Evolutionary conservation across 2,888 invertebrate species (phyloP).

Genomic region (Apantesis nais): DNA sequence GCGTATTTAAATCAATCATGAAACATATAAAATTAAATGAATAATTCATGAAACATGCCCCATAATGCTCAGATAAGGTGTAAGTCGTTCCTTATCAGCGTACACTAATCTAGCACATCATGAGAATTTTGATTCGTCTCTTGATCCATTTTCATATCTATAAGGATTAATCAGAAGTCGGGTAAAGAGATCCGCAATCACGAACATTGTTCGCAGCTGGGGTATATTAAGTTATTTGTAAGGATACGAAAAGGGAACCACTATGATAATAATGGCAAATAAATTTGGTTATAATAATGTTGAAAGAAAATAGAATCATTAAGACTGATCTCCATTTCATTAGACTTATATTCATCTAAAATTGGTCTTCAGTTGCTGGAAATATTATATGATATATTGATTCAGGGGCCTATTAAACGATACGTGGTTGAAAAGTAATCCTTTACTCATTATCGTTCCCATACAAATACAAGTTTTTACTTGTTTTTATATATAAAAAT

Average conservation of each 20-base stretch:
- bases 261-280: conserved; percentile 28
- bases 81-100: conserved; percentile 28
- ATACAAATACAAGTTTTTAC: too few species aligned
- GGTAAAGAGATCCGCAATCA: conserved; percentile 53
- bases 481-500: neutral
- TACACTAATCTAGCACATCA: conserved; percentile 39
- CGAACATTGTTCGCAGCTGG: conserved; percentile 47
- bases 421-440: too few species aligned
- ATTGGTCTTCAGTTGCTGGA: neutral
- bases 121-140: conserved; percentile 34
- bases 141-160: conserved; percentile 59
- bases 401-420: neutral
- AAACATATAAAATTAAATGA: conserved; percentile 23
- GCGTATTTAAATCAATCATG: conserved; percentile 22
- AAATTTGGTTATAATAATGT: conserved; percentile 22
- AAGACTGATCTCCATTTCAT: conserved; percentile 31
- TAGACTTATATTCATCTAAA: conserved; percentile 14
- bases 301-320: conserved; percentile 23
- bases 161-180: conserved; percentile 56
- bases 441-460: too few species aligned
- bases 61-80: conserved; percentile 21
- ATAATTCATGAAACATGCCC: conserved; percentile 30
- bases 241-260: conserved; percentile 32
- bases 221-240: conserved; percentile 25
- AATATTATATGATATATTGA: neutral